These are phyloP conservation scores for Sarotherodon lohbergeri DNA, from an alignment of 2,113 vertebrate species.

Conservation along the genomic window DNA sequence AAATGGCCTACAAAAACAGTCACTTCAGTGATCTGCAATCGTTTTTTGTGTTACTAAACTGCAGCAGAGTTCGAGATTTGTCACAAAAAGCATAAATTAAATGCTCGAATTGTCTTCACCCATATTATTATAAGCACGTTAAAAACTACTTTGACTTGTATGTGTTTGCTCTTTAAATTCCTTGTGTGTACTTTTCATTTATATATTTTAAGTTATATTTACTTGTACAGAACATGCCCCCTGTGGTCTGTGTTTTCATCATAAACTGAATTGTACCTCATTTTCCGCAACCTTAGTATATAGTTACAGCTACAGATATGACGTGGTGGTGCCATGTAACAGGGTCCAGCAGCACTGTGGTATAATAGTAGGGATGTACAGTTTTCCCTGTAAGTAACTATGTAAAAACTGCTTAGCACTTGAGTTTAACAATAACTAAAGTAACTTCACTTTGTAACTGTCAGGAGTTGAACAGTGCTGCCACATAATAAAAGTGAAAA, in stretches of 20 bases:
- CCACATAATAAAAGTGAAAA: too few species aligned
- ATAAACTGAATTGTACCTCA: not conserved
- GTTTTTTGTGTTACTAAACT: not conserved
- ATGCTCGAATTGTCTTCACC: not conserved
- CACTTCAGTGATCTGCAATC: not conserved
- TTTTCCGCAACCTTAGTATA: not conserved
- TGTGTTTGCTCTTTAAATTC: not conserved
- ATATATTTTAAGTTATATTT: not conserved
- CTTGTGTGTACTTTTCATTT: not conserved
- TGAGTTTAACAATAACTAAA: too few species aligned
- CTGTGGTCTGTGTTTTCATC: not conserved
- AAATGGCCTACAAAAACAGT: not conserved
- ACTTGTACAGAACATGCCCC: not conserved
- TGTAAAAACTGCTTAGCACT: too few species aligned
- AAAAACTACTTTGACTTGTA: not conserved
- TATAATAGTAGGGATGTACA: not conserved
- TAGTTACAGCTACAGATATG: not conserved
- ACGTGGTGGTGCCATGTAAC: not conserved
- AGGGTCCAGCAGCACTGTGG: not conserved
- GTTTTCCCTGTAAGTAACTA: not conserved
- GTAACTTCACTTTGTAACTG: too few species aligned
- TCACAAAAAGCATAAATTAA: not conserved
- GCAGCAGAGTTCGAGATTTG: not conserved
- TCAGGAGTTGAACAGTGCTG: too few species aligned
- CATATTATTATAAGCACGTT: not conserved